Evolutionary conservation across 1,140 invertebrate species (phyloP), one percentile per base, ranked within the genome.

Genomic region (Caenorhabditis latens): DNA sequence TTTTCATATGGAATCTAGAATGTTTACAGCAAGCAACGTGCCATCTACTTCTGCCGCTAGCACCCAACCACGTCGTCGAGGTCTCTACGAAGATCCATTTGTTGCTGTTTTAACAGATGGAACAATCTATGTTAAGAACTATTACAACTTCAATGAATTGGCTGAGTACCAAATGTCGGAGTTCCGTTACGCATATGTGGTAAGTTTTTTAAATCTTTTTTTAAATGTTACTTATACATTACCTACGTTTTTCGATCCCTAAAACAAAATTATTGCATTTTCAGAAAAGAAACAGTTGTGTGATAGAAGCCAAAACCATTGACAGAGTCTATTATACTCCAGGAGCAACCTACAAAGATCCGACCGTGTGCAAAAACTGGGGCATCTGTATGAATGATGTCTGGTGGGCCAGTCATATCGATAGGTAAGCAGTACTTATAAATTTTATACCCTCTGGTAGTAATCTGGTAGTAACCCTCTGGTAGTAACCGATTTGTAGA

Each of bases 371-470:
- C 57, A 86, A 86, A 83, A 21, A n/a, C 16, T 86, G 86, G 86
- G 86, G 86, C 32, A 86, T 86, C 79, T 79, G 65, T 6, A 46
- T 50, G 16, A 86, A 86, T 48, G 55, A 83, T 32, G 86, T 86
- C 24, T 86, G 86, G 86, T 86, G 86, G 86, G 86, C 86, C 11
- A 86, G 86, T 53, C 86, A 86, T 63, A 21, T 55, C 9, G 83
- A 83, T 24, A 83, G 86, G 86, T 86, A 48, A 40, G 19, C 24
- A 19, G 43, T 6, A 0, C 16, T 85, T 24, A 55, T 19, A 85
- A 32, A 82, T 50, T 13, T 32, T 13, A 24, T 2, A 16, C 7
- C 63, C 16, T 9, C 7, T 32, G 32, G 16, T 14, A 2, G 11
- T 43, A 43, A 14, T 67, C 11, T 43, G 63, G n/a, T n/a, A n/a